Percentiles rank a stretch among this genome's conserved stretches.
Evolutionary conservation across 2,888 invertebrate genomes (phyloP).

Genomic region (Oscheius myriophilus): DNA sequence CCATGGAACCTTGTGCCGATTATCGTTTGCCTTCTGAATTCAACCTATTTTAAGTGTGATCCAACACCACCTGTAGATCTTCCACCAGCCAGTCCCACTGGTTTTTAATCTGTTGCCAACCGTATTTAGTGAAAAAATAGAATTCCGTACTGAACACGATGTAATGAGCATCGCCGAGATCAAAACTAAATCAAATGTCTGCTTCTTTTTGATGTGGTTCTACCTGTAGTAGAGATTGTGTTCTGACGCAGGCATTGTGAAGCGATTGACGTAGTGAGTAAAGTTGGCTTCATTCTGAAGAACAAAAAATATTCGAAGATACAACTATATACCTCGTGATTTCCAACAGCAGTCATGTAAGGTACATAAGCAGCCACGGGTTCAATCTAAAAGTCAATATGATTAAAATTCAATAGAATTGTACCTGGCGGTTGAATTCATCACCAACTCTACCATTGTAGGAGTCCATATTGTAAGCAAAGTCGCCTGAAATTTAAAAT

Average conservation of each 20-base stretch:
- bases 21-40: constrained; percentile 59
- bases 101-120: constrained; percentile 77
- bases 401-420: no score
- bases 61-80: constrained; percentile 43
- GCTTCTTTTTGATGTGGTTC: not conserved
- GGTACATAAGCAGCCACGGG: constrained; percentile 88
- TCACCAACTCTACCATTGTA: constrained; percentile 86
- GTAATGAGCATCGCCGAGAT: constrained; percentile 89
- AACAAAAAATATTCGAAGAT: constrained; percentile 3
- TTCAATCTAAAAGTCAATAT: constrained; percentile 75
- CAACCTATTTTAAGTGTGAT: not conserved
- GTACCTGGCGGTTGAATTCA: constrained; percentile 83
- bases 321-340: constrained; percentile 72
- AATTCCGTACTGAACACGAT: constrained; percentile 91
- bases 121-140: constrained; percentile 90
- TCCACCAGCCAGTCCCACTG: constrained; percentile 68
- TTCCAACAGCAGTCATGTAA: constrained; percentile 84
- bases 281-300: constrained; percentile 74
- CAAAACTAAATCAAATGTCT: constrained; percentile 77
- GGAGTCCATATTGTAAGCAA: constrained; percentile 90
- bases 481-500: constrained; percentile 78
- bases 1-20: constrained; percentile 78
- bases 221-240: constrained; percentile 70
- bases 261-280: constrained; percentile 89
- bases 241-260: constrained; percentile 82